Evolutionary conservation across 2,113 vertebrate genomes (phyloP).

Genomic region (Mixornis gularis): DNA sequence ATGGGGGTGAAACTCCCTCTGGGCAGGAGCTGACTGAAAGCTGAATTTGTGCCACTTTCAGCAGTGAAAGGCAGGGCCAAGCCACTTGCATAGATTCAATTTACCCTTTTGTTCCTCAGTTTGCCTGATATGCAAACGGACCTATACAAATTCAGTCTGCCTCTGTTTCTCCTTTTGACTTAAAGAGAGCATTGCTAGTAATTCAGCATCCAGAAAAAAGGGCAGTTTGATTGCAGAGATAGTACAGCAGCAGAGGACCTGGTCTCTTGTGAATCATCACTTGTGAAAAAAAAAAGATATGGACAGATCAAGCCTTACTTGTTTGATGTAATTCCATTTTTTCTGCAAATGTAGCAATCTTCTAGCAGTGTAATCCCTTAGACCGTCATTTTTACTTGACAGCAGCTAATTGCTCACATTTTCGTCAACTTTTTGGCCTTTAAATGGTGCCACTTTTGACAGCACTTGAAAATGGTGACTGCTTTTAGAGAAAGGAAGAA

Average conservation of each 20-base stretch:
- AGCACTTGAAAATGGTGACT: background rate
- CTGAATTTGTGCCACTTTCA: background rate
- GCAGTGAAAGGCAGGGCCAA: background rate
- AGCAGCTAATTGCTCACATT: slow-evolving; percentile 17
- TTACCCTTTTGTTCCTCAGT: background rate
- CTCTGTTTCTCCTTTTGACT: background rate
- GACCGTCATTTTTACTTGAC: background rate
- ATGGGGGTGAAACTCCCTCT: background rate
- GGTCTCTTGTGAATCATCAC: background rate
- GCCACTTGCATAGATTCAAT: background rate
- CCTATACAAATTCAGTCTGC: background rate
- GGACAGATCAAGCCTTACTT: background rate
- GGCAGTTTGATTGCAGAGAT: background rate
- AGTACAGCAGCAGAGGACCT: background rate
- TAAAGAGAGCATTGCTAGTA: background rate
- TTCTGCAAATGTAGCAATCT: background rate
- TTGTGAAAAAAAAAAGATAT: background rate
- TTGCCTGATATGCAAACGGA: background rate
- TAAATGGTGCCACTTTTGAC: slow-evolving; percentile 3
- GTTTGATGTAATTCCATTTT: background rate
- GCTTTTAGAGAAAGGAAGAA: background rate
- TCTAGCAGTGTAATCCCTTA: background rate
- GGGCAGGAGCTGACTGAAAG: background rate
- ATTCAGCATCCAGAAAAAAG: background rate
- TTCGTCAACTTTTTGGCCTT: slow-evolving; percentile 20